Evolutionary conservation across 37 sponge, comb jelly and placozoan genomes (phyloP).

Genomic region (Mnemiopsis leidyi): DNA sequence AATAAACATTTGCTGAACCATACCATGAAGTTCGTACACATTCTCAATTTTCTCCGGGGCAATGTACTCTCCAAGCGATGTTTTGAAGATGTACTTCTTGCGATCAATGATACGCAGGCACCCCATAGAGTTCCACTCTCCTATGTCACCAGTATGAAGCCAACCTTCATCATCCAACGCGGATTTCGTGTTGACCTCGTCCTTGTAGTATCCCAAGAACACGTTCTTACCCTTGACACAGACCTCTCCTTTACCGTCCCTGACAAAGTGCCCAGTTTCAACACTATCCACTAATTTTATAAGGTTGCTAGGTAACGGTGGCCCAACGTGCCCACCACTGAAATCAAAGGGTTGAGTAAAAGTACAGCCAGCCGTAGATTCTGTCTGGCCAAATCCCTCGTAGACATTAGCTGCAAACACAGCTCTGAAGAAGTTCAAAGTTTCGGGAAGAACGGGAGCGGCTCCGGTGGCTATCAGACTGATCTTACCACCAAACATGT

Average conservation of each 20-base stretch:
- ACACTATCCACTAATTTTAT: slow-evolving; percentile 91
- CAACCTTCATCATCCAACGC: slow-evolving; percentile 90
- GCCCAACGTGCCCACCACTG: slow-evolving; percentile 84
- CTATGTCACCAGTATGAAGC: slow-evolving; percentile 96
- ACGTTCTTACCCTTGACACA: slow-evolving; percentile 89
- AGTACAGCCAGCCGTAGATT: slow-evolving; percentile 79
- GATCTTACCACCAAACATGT: slow-evolving; percentile 82
- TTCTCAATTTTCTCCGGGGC: slow-evolving; percentile 98
- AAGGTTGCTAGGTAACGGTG: slow-evolving; percentile 74
- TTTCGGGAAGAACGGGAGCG: slow-evolving; percentile 85
- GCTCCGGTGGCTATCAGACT: slow-evolving; percentile 86
- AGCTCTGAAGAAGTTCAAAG: slow-evolving; percentile 78
- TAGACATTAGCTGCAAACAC: slow-evolving; percentile 78
- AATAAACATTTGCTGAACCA: slow-evolving; percentile 80
- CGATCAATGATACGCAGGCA: slow-evolving; percentile 90
- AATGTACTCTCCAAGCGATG: slow-evolving; percentile 94
- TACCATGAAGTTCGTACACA: slow-evolving; percentile 70
- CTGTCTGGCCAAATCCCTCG: slow-evolving; percentile 99
- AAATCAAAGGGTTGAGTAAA: slow-evolving; percentile 77
- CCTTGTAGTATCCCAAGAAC: slow-evolving; percentile 87
- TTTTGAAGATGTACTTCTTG: slow-evolving; percentile 96
- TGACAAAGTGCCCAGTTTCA: slow-evolving; percentile 88
- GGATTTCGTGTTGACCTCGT: slow-evolving; percentile 82
- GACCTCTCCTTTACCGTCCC: slow-evolving; percentile 86
- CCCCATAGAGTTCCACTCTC: slow-evolving; percentile 82